These are phyloP conservation scores for Diaperis boleti DNA, from an alignment of 2,888 invertebrate genomes.

Conservation along the genomic window DNA sequence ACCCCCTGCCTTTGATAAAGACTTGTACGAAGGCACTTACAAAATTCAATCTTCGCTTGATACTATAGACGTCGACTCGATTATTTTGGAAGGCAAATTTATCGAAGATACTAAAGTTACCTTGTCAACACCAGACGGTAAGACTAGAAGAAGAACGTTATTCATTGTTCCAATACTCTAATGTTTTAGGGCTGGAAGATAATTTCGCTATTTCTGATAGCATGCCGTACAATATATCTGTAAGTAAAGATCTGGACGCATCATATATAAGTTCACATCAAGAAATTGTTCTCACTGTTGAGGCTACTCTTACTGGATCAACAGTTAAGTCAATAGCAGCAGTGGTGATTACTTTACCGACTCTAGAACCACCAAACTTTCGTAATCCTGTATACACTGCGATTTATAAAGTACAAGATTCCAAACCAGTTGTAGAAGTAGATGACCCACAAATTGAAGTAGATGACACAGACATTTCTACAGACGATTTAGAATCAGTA, in stretches of 20 bases:
- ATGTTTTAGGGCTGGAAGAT: constrained; percentile 44
- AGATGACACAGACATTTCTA: neutral
- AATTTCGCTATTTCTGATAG: constrained; percentile 38
- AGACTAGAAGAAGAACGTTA: constrained; percentile 25
- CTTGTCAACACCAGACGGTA: constrained; percentile 40
- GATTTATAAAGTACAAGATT: constrained; percentile 28
- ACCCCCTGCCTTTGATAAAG: constrained; percentile 43
- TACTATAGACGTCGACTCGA: constrained; percentile 15
- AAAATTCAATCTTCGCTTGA: no score
- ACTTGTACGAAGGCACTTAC: constrained; percentile 41
- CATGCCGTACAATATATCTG: constrained; percentile 34
- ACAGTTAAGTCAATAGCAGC: constrained; percentile 33
- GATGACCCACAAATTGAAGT: constrained; percentile 29
- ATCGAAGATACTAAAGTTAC: neutral
- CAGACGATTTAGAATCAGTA: neutral
- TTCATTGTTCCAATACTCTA: neutral
- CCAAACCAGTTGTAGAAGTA: constrained; percentile 21
- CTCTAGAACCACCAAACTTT: constrained; percentile 34
- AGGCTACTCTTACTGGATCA: constrained; percentile 35
- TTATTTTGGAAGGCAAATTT: constrained; percentile 10
- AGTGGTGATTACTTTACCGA: constrained; percentile 43
- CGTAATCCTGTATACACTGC: constrained; percentile 34
- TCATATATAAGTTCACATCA: constrained; percentile 39
- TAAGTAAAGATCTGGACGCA: constrained; percentile 29
- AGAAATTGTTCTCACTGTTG: constrained; percentile 43